Conservation (phyloP, 2,888 invertebrate species). For the Thumatha senex region DNA sequence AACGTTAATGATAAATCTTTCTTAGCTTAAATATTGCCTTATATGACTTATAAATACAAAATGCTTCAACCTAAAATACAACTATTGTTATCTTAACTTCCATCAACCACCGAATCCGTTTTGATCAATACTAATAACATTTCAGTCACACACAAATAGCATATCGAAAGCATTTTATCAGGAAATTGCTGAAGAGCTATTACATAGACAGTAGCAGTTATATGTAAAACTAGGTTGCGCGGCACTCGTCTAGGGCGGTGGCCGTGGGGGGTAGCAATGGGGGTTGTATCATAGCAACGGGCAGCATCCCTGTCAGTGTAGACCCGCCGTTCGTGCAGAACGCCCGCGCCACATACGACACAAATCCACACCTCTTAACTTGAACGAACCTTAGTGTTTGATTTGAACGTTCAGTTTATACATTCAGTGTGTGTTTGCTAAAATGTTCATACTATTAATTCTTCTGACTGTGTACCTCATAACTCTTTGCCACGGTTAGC, state of each 20-base stretch:
- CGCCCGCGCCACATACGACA: conserved; percentile 51
- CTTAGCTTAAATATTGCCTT: too few species aligned
- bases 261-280: conserved; percentile 63
- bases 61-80: too few species aligned
- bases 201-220: conserved; percentile 73
- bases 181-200: conserved; percentile 79
- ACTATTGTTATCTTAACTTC: too few species aligned
- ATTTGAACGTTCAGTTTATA: conserved; percentile 22
- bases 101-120: not conserved
- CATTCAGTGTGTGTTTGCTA: conserved; percentile 47
- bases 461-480: conserved; percentile 76
- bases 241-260: conserved; percentile 73
- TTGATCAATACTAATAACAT: conserved; percentile 32
- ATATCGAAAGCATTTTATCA: conserved; percentile 70
- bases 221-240: conserved; percentile 79
- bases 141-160: conserved; percentile 50
- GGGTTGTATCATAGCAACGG: conserved; percentile 78
- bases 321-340: conserved; percentile 53
- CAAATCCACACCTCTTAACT: conserved; percentile 26
- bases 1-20: too few species aligned
- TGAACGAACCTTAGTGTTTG: conserved; percentile 28
- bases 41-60: too few species aligned
- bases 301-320: conserved; percentile 80
- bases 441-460: conserved; percentile 77
- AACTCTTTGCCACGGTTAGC: conserved; percentile 72